Percentiles rank a stretch among this genome's conserved stretches.
Conservation (phyloP, 1,140 invertebrate species). For the Eurosta solidaginis region DNA sequence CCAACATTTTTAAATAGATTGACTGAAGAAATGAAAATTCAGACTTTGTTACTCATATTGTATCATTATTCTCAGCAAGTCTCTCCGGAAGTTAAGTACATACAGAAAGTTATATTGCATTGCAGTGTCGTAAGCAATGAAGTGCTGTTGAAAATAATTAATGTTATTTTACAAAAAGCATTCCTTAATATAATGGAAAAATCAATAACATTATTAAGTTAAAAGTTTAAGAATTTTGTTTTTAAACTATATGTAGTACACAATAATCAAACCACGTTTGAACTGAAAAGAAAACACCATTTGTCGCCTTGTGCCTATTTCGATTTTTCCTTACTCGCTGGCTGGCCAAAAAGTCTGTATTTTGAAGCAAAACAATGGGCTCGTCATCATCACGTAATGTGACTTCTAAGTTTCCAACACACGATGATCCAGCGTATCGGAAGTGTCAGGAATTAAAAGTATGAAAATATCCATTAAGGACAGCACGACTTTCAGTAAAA, state of each 20-base stretch:
- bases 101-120: neutral
- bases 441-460: constrained; percentile 55
- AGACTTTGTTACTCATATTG: neutral
- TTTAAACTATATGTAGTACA: too few relatives aligned
- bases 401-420: constrained; percentile 40
- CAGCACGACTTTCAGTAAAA: neutral
- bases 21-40: neutral
- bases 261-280: too few relatives aligned
- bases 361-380: constrained; percentile 29
- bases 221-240: too few relatives aligned
- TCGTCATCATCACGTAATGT: constrained; percentile 26
- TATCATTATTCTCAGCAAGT: neutral
- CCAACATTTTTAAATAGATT: neutral
- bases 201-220: neutral
- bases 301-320: too few relatives aligned
- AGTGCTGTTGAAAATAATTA: neutral
- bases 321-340: too few relatives aligned
- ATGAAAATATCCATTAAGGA: too few relatives aligned
- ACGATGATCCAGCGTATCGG: constrained; percentile 50
- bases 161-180: neutral
- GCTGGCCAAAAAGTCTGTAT: neutral
- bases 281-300: too few relatives aligned
- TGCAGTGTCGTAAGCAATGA: neutral
- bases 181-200: neutral
- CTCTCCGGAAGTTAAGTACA: neutral